Evolutionary conservation across 2,888 invertebrate species (phyloP), one percentile per base, ranked within the genome.

Genomic region (Philhelius pedissequus): DNA sequence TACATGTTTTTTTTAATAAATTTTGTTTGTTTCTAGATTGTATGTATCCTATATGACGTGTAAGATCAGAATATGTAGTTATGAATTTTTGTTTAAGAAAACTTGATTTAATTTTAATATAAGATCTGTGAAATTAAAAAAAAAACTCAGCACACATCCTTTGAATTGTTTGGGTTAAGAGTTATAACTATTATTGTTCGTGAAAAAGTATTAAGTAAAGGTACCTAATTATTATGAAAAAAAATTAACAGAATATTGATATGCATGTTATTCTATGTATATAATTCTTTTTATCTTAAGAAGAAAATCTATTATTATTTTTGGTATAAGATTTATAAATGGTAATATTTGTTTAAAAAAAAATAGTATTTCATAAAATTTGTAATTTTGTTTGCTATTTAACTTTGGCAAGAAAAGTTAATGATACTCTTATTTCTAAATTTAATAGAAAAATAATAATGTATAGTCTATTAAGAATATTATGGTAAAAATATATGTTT

Each of bases 391-490:
- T 56, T 35, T 69, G 56, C 83, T 79, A 82, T 73, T 58, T 32
- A 73, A 78, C 43, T 68, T 82, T 68, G 40, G 54, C 22, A 6
- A 73, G 48, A 75, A 82, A 71, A 52, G 54, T 69, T 71, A 40
- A 71, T 66, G 43, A 71, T 43, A 71, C 48, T 76, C 82, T 82
- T 82, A 77, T 48, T 66, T 70, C 77, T 77, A 77, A 71, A 45
- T 60, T 35, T 6, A 60, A 48, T n/a, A n/a, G n/a, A 20, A 13
- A 20, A 48, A 48, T 11, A 48, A 48, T 22, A 6, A 22, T 32
- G n/a, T 18, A 60, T 22, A 54, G 52, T 32, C 82, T 82, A 82
- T 68, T 68, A 50, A 48, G 45, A 68, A 27, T 60, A 40, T 60
- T n/a, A 60, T 69, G 60, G 56, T 18, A 30, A 60, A 66, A 71